phyloP scores from a whole-genome alignment of 1,140 invertebrate species.

The Cryptotermes secundus region DNA sequence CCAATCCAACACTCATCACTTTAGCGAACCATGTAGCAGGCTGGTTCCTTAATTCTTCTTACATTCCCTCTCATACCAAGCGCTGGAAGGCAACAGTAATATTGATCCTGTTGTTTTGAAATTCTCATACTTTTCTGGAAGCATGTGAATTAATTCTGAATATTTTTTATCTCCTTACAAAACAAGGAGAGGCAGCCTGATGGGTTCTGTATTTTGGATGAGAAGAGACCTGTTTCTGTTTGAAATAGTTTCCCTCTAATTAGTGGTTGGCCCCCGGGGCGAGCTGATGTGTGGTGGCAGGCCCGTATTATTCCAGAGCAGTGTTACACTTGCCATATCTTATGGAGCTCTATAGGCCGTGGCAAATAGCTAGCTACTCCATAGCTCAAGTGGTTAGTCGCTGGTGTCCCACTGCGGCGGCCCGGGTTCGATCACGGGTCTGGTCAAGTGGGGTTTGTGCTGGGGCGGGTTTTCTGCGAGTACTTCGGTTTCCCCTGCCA shows the following conservation, averaged over 20 bases:
- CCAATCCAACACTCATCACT: too few relatives aligned
- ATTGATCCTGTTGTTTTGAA: not conserved
- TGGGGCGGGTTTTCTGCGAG: too few relatives aligned
- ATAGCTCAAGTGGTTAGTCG: too few relatives aligned
- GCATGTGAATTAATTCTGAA: not conserved
- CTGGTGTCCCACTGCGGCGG: too few relatives aligned
- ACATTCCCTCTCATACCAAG: too few relatives aligned
- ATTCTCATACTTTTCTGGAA: not conserved
- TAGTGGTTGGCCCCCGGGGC: not conserved
- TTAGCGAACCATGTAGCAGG: too few relatives aligned
- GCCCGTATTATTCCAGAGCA: not conserved
- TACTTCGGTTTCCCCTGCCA: too few relatives aligned
- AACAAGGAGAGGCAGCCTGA: not conserved
- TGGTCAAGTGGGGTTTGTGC: too few relatives aligned
- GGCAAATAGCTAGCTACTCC: not conserved
- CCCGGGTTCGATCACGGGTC: too few relatives aligned
- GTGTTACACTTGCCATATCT: not conserved
- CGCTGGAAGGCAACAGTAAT: not conserved
- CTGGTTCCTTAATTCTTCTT: too few relatives aligned
- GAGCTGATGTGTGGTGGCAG: not conserved
- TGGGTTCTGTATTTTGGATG: slow-evolving; percentile 10
- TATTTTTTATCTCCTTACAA: not conserved
- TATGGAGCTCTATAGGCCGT: not conserved
- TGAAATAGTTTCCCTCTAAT: slow-evolving; percentile 5
- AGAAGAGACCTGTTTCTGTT: not conserved